These are phyloP conservation scores for Drosophila kokeensis DNA, from an alignment of 2,888 invertebrate species.

Conservation along the genomic window DNA sequence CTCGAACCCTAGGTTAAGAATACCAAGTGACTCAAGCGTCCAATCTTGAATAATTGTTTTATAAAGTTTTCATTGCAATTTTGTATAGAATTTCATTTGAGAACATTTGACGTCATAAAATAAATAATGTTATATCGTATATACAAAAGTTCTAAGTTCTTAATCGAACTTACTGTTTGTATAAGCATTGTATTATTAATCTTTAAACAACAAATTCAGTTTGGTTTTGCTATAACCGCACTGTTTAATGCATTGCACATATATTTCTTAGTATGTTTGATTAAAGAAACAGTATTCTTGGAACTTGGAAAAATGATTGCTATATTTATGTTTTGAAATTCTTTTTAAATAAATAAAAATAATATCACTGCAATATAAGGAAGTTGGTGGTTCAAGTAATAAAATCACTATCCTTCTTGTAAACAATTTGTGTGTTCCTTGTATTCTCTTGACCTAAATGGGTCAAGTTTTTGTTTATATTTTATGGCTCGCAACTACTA, in stretches of 20 bases:
- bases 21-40: conserved; percentile 35
- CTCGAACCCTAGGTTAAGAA: conserved; percentile 28
- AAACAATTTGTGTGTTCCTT: background rate
- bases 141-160: background rate
- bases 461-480: conserved; percentile 72
- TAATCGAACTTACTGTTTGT: background rate
- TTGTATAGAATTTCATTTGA: background rate
- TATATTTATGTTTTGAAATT: background rate
- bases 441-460: conserved; percentile 47
- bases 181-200: background rate
- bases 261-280: background rate
- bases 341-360: background rate
- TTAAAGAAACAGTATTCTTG: background rate
- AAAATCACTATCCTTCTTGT: conserved; percentile 17
- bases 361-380: background rate
- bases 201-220: background rate
- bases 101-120: background rate
- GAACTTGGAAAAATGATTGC: background rate
- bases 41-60: background rate
- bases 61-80: background rate
- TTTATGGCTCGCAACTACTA: conserved; percentile 49
- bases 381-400: background rate
- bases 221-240: background rate
- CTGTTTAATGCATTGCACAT: background rate
- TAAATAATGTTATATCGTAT: background rate